A percentile compares a stretch with the other conserved stretches of the same genome.
These are phyloP conservation scores for Drosophila lacertosa DNA, from an alignment of 1,140 invertebrate species.

Conservation along the genomic window DNA sequence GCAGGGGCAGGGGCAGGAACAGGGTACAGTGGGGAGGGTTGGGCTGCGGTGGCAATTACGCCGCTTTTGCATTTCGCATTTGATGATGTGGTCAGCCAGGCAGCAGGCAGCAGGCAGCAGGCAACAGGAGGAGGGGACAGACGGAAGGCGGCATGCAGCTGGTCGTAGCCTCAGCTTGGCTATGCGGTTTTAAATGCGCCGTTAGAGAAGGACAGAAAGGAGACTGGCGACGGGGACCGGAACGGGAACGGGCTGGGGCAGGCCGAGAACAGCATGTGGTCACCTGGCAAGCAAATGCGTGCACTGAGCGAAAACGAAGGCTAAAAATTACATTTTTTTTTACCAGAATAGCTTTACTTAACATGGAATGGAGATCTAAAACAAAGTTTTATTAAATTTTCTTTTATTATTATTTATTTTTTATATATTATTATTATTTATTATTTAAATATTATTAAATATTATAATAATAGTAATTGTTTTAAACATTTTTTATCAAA, in stretches of 20 bases:
- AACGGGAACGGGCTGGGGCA: neutral
- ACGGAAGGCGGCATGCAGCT: slow-evolving; percentile 7
- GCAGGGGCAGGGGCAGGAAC: neutral
- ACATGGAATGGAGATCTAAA: too few relatives aligned
- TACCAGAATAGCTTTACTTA: too few relatives aligned
- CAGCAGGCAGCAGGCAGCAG: slow-evolving; percentile 14
- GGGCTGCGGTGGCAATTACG: slow-evolving; percentile 67
- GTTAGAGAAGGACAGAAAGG: slow-evolving; percentile 46
- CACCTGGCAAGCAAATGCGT: slow-evolving; percentile 34
- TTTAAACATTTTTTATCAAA: too few relatives aligned
- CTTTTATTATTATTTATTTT: too few relatives aligned
- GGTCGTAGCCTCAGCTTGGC: slow-evolving; percentile 46
- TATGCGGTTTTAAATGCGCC: slow-evolving; percentile 58
- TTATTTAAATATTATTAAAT: too few relatives aligned
- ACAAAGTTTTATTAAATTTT: too few relatives aligned
- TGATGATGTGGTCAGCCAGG: slow-evolving; percentile 70
- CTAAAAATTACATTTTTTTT: too few relatives aligned
- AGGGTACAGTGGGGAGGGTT: neutral
- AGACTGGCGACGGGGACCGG: neutral
- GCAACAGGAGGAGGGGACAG: slow-evolving; percentile 5
- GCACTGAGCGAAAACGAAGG: slow-evolving; percentile 5
- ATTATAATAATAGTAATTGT: too few relatives aligned
- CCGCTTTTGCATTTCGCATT: slow-evolving; percentile 70
- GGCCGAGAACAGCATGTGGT: slow-evolving; percentile 62
- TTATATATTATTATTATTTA: too few relatives aligned